Conservation (phyloP, 2,113 vertebrate species). For the Rhabdomys dilectus region DNA sequence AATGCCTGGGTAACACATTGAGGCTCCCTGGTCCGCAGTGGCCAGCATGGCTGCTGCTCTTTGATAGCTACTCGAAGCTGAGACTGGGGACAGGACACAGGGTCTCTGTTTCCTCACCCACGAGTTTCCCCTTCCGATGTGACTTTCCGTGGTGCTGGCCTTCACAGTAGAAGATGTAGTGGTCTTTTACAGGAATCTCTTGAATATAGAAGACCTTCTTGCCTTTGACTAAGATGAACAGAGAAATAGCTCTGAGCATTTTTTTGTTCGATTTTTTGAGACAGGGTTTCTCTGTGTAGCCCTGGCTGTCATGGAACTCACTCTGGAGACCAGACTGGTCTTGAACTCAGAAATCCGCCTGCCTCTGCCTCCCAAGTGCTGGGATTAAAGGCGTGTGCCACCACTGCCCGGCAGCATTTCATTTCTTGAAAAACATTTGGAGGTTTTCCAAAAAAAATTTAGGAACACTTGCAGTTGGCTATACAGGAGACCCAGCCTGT, state of each 20-base stretch:
- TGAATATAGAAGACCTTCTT: background rate
- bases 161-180: background rate
- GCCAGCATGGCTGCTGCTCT: accelerated
- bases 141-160: accelerated
- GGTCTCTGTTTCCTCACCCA: background rate
- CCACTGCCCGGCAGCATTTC: too few relatives aligned
- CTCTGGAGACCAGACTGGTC: too few relatives aligned
- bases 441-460: background rate
- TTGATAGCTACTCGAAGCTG: background rate
- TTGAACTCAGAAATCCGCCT: too few relatives aligned
- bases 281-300: too few relatives aligned
- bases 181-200: background rate
- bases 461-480: too few relatives aligned
- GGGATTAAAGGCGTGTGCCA: too few relatives aligned
- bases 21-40: accelerated
- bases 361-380: too few relatives aligned
- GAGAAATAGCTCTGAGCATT: background rate
- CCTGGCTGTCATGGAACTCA: too few relatives aligned
- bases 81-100: accelerated
- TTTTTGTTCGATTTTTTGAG: too few relatives aligned
- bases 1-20: too few relatives aligned
- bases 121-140: background rate
- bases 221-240: background rate
- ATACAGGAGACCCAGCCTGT: too few relatives aligned
- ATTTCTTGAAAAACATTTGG: accelerated